Conservation (phyloP, 2,888 invertebrate genomes). For the Acanthacorydalis orientalis region DNA sequence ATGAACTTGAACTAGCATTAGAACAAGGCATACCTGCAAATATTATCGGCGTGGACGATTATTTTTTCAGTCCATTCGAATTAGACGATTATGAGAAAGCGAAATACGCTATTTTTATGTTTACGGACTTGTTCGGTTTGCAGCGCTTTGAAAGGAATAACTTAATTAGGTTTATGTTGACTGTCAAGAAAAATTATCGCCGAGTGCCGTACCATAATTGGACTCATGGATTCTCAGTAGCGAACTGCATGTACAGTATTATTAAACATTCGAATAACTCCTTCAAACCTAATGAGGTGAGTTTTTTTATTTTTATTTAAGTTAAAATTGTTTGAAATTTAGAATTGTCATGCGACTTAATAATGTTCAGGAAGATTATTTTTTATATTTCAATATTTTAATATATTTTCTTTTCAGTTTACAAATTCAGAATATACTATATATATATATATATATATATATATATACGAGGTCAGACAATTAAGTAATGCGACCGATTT, state of each 20-base stretch:
- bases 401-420: too few relatives aligned
- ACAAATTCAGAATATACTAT: too few relatives aligned
- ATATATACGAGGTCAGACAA: too few relatives aligned
- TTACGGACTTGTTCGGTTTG: constrained; percentile 47
- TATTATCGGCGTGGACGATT: constrained; percentile 31
- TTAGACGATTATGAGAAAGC: constrained; percentile 56
- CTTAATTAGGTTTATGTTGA: constrained; percentile 55
- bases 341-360: background rate
- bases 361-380: background rate
- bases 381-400: too few relatives aligned
- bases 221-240: constrained; percentile 76
- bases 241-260: constrained; percentile 65
- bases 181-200: constrained; percentile 72
- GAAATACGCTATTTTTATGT: constrained; percentile 56
- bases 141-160: constrained; percentile 47
- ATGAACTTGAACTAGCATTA: constrained; percentile 35
- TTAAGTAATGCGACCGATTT: too few relatives aligned
- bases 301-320: constrained; percentile 10
- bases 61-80: constrained; percentile 56
- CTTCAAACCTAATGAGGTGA: constrained; percentile 44
- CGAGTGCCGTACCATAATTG: constrained; percentile 77
- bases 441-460: too few relatives aligned
- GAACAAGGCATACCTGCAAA: constrained; percentile 16
- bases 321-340: background rate
- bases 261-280: constrained; percentile 37